Evolutionary conservation across 2,113 vertebrate genomes (phyloP), one percentile per base, ranked within the genome.

Genomic region (Pelecanoides urinatrix): DNA sequence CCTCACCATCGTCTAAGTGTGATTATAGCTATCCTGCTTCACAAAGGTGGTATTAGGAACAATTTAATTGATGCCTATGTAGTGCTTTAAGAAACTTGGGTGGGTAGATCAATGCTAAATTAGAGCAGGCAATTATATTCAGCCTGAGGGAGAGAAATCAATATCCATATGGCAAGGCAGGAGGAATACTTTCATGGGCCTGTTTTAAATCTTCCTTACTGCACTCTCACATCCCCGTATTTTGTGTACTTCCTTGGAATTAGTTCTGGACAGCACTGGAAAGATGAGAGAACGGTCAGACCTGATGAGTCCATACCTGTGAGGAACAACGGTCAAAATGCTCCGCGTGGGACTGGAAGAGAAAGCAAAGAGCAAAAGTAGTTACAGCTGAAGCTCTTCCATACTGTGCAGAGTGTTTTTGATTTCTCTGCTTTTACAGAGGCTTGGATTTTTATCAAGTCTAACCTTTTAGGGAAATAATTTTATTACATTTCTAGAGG

Each of bases 31-130:
- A 95, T 85, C 75, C 62, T 89, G 16, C 92, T 90, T 95, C 89
- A 95, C 86, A 89, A 94, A 89, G 87, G 77, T 92, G 70, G 70
- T 76, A 94, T 89, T 87, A 95, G 70, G 73, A 96, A 90, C 66
- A 95, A 90, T 91, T 94, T 95, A 94, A 96, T 66, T 95, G 91
- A 95, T 94, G 89, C 53, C 61, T 91, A 25, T 75, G 66, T 58
- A 75, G 74, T 61, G 70, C 77, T 94, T 91, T 91, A 94, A 94
- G 96, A 97, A 96, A 95, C 91, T 94, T 96, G 76, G 97, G 92
- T 95, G 84, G 92, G 91, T 94, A 97, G 95, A 97, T 95, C 96
- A 95, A 96, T 96, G 94, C 34, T 94, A 96, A 97, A 96, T 96
- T 95, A 94, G 56, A 82, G 74, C 45, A 95, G 45, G 56, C 75